phyloP scores from a whole-genome alignment of 1,140 invertebrate genomes.

The Musca domestica region DNA sequence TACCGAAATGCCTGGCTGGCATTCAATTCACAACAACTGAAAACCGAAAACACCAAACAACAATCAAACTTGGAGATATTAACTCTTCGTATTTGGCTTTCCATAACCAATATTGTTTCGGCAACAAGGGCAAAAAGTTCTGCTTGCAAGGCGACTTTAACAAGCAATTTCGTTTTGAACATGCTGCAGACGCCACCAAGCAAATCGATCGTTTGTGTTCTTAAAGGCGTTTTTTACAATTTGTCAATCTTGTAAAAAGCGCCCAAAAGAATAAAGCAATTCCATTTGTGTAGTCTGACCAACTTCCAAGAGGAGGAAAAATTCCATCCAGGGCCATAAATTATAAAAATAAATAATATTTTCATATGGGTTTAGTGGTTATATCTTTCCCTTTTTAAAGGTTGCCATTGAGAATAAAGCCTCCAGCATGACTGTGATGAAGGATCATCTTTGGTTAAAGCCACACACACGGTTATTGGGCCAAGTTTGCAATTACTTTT shows the following conservation, averaged over 20 bases:
- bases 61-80: no score
- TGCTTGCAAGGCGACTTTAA: no score
- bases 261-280: neutral
- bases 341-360: slow-evolving; percentile 28
- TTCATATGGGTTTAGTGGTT: neutral
- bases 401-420: no score
- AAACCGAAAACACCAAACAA: no score
- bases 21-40: neutral
- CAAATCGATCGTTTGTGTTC: slow-evolving; percentile 24
- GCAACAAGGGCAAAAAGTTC: no score
- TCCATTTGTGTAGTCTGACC: neutral
- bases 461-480: slow-evolving; percentile 8
- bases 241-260: slow-evolving; percentile 27
- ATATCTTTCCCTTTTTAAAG: no score
- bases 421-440: neutral
- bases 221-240: slow-evolving; percentile 30
- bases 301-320: no score
- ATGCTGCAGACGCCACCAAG: neutral
- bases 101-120: no score
- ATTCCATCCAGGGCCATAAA: slow-evolving; percentile 8
- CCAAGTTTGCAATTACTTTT: neutral
- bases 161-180: no score
- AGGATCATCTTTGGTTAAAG: neutral
- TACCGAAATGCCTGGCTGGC: slow-evolving; percentile 23
- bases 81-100: no score